Evolutionary conservation across 2,888 invertebrate species (phyloP).

Genomic region (Tetragonula carbonaria): DNA sequence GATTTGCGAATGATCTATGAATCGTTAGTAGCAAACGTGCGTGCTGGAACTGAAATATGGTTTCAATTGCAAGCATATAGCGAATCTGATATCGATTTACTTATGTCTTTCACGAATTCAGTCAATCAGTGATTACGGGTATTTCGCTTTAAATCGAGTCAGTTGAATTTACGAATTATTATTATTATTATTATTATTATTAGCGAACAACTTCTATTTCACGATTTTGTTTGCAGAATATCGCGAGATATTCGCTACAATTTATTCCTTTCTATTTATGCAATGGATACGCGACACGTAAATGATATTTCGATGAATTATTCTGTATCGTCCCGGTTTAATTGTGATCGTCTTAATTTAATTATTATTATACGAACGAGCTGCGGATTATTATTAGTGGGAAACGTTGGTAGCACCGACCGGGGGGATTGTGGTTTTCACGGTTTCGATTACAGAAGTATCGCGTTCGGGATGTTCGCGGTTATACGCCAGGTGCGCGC

Average conservation of each 20-base stretch:
- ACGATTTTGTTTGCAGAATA: too few species aligned
- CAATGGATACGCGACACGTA: too few species aligned
- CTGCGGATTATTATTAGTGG: not conserved
- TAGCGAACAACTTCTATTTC: too few species aligned
- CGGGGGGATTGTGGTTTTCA: not conserved
- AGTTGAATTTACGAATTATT: too few species aligned
- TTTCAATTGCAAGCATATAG: not conserved
- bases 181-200: too few species aligned
- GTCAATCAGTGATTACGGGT: too few species aligned
- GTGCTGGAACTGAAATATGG: not conserved
- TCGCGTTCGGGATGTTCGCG: constrained; percentile 3
- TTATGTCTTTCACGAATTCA: not conserved
- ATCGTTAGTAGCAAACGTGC: not conserved
- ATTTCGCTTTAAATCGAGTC: too few species aligned
- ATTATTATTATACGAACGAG: not conserved
- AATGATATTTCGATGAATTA: not conserved
- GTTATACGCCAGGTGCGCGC: constrained; percentile 20
- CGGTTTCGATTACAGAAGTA: constrained; percentile 8
- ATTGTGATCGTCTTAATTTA: not conserved
- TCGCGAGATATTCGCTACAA: too few species aligned
- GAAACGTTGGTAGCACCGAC: not conserved
- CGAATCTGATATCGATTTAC: not conserved
- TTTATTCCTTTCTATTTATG: too few species aligned
- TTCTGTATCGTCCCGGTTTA: not conserved
- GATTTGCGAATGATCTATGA: not conserved